Base-by-base conservation (phyloP, 2,797 vertebrate species). In the Gymnodraco acuticeps region DNA sequence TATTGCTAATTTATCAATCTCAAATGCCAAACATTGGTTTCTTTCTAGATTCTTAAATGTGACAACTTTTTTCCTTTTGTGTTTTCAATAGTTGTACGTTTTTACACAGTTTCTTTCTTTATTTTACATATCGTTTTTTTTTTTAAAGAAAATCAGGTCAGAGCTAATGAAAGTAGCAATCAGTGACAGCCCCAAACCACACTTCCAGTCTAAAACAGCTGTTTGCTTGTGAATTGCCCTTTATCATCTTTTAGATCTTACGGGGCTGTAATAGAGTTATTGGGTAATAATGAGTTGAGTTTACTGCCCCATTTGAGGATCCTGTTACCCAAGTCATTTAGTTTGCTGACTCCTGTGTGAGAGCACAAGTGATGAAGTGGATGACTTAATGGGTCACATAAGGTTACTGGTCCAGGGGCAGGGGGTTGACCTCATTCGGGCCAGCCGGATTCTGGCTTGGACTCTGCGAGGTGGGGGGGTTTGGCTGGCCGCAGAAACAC, bases 311-410 rank as follows among this genome's bases (percentile, higher is more conserved):
- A 19, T 41, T 47, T 50, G 16, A 72, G 62, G 64, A 74, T 76
- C 64, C 65, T 54, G 60, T 71, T 84, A 78, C 50, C 51, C 42
- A 20, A 47, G 50, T 65, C 55, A 54, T 76, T 87, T 59, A 70
- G 71, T 83, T 83, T 85, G 69, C 82, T 50, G 82, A 86, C 73
- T 91, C 74, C 71, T 64, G 73, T 74, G 68, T 72, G 65, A 76
- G 81, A 81, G 78, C 88, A 81, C 87, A 81, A 82, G 75, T 79
- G 83, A 80, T 89, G 85, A 92, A 89, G 84, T 84, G 65, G 70
- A 82, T 87, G 88, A 93, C 88, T 89, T 89, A 85, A 91, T 83
- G 87, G 90, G 92, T 93, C 91, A 90, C 78, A 69, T 86, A 69
- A 92, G 91, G 92, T 91, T 86, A 93, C 83, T 64, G 79, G 86